A percentile compares a stretch with the other conserved stretches of the same genome.
These are phyloP conservation scores for Spinibarbus caldwelli DNA, from an alignment of 2,797 vertebrate species.

Conservation along the genomic window DNA sequence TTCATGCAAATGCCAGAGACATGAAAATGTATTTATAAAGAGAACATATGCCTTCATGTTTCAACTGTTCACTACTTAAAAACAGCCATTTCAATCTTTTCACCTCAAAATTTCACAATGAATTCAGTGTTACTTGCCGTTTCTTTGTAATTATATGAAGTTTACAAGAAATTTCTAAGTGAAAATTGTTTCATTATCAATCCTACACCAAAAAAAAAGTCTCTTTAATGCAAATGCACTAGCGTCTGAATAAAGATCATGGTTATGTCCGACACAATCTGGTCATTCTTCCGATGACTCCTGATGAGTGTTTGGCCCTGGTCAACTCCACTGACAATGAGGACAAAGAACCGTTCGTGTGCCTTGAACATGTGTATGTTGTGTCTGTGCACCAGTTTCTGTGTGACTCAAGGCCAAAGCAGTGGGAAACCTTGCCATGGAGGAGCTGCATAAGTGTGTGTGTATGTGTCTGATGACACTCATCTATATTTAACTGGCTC, in stretches of 20 bases:
- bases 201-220: neutral
- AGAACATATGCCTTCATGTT: too few relatives aligned
- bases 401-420: slow-evolving; percentile 44
- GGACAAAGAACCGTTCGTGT: slow-evolving; percentile 16
- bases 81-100: neutral
- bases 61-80: neutral
- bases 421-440: slow-evolving; percentile 48
- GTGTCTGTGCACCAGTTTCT: slow-evolving; percentile 42
- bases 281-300: slow-evolving; percentile 20
- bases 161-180: neutral
- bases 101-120: neutral
- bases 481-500: slow-evolving; percentile 67
- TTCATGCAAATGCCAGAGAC: slow-evolving; percentile 16
- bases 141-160: neutral
- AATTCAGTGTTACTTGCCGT: neutral
- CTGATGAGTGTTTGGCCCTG: slow-evolving; percentile 17
- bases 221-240: slow-evolving; percentile 5
- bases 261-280: slow-evolving; percentile 1
- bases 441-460: slow-evolving; percentile 22
- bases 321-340: slow-evolving; percentile 14
- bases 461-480: slow-evolving; percentile 60
- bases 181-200: neutral
- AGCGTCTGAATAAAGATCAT: neutral
- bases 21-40: neutral
- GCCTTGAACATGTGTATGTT: slow-evolving; percentile 5